Base-by-base conservation (phyloP, 23 tunicate genomes). In the Halocynthia aurantium region DNA sequence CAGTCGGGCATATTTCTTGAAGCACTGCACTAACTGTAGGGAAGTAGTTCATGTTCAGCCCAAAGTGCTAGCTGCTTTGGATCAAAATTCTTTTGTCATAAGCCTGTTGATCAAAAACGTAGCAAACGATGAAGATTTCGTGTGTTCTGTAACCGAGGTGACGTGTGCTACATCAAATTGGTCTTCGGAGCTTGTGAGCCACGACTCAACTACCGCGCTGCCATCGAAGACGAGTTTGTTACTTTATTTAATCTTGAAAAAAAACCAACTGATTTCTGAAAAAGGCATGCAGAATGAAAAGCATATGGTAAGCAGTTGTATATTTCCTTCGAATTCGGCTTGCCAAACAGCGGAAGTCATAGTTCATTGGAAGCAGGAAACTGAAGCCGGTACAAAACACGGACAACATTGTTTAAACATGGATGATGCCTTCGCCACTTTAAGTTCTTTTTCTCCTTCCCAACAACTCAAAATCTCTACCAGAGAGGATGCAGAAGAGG, bases 401-500 rank as follows among this genome's bases (percentile, higher is more conserved):
- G 70, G 70, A 9, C 70, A 15, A 65, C 70, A 65, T 15, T 8
- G 31, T 10, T 15, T 65, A 6, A 15, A 65, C 31, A 20, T 65
- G 19, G 10, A 65, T 10, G 70, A 65, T 10, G 10, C 31, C 10
- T 65, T 65, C 31, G 70, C 22, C 10, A 15, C 49, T 15, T 6
- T 65, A 11, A 49, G 70, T 65, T 20, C 70, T 10, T 65, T 65
- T 49, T 65, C 70, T 5, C 9, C 70, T 15, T 49, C 70, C 5
- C 44, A 31, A 31, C 44, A 31, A 31, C 44, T 31, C 44, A 31
- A 31, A 31, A 31, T 31, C 44, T 31, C 18, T 5, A 67, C 12
- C 72, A 67, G 72, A 17, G 52, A 12, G n/a, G 52, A 78, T 58
- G 84, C 71, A 15, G 78, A 56, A 71, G 83, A 69, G 61, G 76